Percentiles rank a stretch among this genome's conserved stretches.
Evolutionary conservation across 2,888 invertebrate genomes (phyloP).

Genomic region (Lochmaea capreae): DNA sequence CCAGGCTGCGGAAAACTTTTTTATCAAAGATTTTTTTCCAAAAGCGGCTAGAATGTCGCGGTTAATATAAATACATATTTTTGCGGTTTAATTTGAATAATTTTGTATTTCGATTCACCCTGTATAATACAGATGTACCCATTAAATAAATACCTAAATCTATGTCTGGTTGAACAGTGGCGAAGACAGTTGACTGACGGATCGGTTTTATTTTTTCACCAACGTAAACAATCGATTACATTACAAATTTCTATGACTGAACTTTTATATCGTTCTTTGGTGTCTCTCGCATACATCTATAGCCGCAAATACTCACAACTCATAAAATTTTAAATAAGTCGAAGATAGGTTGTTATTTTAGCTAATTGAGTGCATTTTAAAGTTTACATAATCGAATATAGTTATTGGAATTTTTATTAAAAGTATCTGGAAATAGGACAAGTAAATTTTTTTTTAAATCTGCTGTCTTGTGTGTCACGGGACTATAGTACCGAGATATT

Average conservation of each 20-base stretch:
- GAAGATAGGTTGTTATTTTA: not conserved
- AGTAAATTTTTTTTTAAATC: too few relatives aligned
- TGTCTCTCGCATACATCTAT: not conserved
- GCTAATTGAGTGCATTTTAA: not conserved
- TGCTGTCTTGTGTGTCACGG: too few relatives aligned
- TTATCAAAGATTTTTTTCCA: too few relatives aligned
- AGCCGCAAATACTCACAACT: not conserved
- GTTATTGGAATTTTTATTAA: not conserved
- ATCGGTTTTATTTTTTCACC: conserved; percentile 66
- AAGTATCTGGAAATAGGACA: too few relatives aligned
- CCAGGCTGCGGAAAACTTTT: too few relatives aligned
- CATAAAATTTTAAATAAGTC: conserved; percentile 4
- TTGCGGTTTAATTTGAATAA: not conserved
- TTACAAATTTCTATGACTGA: conserved; percentile 45
- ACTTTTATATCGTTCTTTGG: not conserved
- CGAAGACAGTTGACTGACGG: conserved; percentile 67
- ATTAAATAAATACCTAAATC: conserved; percentile 14
- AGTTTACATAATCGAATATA: not conserved
- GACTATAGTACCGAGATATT: too few relatives aligned
- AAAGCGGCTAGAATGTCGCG: too few relatives aligned
- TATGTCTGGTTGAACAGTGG: conserved; percentile 60
- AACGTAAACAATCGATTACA: conserved; percentile 64
- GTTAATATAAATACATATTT: too few relatives aligned
- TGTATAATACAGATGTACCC: conserved; percentile 8
- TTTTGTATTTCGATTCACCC: not conserved